Conservation (phyloP, 2,113 vertebrate species). For the Mystacornis crossleyi region DNA sequence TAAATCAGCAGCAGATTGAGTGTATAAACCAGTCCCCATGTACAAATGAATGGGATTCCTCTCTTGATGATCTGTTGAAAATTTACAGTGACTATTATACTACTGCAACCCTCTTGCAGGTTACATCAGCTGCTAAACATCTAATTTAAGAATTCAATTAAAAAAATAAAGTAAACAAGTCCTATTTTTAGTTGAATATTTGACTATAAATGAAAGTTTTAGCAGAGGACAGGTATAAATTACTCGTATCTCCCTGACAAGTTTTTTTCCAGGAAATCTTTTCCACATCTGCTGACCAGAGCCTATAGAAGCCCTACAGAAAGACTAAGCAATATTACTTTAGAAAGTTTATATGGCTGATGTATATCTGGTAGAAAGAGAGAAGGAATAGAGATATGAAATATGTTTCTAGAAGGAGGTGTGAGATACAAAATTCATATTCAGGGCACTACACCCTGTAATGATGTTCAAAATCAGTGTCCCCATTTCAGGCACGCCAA, state of each 20-base stretch:
- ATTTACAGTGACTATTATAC: neutral
- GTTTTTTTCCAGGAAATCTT: neutral
- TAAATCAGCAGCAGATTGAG: neutral
- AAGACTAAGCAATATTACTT: neutral
- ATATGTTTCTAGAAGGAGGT: neutral
- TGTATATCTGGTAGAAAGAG: neutral
- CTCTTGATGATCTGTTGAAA: neutral
- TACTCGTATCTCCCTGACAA: neutral
- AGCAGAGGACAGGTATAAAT: neutral
- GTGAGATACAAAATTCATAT: neutral
- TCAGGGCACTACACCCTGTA: neutral
- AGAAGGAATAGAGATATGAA: neutral
- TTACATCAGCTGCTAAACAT: neutral
- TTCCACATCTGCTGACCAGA: conserved; percentile 41
- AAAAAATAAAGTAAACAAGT: neutral
- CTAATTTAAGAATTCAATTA: neutral
- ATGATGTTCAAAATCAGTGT: neutral
- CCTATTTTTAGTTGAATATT: neutral
- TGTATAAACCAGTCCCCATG: neutral
- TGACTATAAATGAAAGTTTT: neutral
- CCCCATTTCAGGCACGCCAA: neutral
- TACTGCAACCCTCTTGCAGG: neutral
- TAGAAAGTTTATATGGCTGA: neutral
- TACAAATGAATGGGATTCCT: neutral
- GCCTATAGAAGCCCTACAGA: neutral